Conservation (phyloP, 2,113 vertebrate species). For the Cettia cetti region DNA sequence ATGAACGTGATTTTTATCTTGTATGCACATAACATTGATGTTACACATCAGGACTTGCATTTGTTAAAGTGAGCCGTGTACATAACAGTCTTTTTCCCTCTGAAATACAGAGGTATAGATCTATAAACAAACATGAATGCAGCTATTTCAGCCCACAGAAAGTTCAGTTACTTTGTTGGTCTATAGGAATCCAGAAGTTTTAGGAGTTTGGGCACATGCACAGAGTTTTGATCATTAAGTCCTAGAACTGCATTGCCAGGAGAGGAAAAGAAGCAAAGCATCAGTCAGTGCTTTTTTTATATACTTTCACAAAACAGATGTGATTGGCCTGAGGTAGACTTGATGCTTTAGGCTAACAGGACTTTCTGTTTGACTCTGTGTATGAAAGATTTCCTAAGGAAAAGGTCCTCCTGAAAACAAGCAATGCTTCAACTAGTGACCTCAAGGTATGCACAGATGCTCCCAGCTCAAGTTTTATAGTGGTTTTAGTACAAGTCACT, state of each 20-base stretch:
- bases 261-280: not conserved
- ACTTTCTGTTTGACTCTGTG: not conserved
- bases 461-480: not conserved
- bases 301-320: not conserved
- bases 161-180: not conserved
- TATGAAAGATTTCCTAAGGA: not conserved
- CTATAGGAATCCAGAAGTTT: not conserved
- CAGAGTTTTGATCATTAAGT: not conserved
- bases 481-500: not conserved
- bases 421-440: not conserved
- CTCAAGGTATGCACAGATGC: not conserved
- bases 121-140: fast-evolving
- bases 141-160: not conserved
- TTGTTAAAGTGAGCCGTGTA: fast-evolving
- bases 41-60: too few species aligned
- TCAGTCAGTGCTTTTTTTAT: not conserved
- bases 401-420: not conserved
- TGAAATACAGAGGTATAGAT: not conserved
- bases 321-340: not conserved
- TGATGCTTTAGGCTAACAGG: not conserved
- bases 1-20: not conserved
- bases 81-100: fast-evolving
- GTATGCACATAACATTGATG: fast-evolving
- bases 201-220: not conserved
- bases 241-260: not conserved